Conservation (phyloP, 2,797 vertebrate genomes). For the Lemur catta region DNA sequence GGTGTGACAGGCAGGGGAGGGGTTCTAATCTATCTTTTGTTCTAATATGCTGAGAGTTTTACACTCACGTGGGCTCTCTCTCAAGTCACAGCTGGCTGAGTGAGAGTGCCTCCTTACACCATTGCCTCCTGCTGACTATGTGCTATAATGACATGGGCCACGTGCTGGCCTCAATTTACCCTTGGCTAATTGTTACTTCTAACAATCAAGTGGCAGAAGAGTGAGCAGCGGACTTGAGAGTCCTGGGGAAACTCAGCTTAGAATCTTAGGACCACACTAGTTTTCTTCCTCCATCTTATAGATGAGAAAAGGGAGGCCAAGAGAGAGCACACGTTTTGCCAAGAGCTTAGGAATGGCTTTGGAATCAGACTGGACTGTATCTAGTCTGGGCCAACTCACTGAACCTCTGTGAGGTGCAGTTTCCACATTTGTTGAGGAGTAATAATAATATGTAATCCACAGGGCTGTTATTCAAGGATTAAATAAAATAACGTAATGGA, state of each 20-base stretch:
- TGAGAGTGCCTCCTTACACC: neutral
- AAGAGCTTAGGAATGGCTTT: neutral
- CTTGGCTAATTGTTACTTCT: neutral
- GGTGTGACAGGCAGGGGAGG: neutral
- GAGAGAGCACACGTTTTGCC: neutral
- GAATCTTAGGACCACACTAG: neutral
- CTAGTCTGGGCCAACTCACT: neutral
- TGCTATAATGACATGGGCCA: neutral
- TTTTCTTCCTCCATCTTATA: neutral
- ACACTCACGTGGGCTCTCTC: neutral
- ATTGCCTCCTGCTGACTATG: neutral
- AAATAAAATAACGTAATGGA: neutral
- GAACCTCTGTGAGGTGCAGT: neutral
- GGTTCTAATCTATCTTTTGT: neutral
- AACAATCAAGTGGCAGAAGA: neutral
- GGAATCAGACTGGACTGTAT: neutral
- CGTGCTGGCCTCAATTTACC: neutral
- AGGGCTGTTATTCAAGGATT: neutral
- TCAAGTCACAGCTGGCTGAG: neutral
- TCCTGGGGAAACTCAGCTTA: neutral
- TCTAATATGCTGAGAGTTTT: neutral
- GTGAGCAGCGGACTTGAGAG: neutral
- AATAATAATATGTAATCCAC: neutral
- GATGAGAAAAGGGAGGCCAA: neutral
- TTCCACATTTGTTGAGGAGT: neutral